Evolutionary conservation across 2,797 vertebrate genomes (phyloP), one percentile per base, ranked within the genome.

Genomic region (Lutjanus campechanus): DNA sequence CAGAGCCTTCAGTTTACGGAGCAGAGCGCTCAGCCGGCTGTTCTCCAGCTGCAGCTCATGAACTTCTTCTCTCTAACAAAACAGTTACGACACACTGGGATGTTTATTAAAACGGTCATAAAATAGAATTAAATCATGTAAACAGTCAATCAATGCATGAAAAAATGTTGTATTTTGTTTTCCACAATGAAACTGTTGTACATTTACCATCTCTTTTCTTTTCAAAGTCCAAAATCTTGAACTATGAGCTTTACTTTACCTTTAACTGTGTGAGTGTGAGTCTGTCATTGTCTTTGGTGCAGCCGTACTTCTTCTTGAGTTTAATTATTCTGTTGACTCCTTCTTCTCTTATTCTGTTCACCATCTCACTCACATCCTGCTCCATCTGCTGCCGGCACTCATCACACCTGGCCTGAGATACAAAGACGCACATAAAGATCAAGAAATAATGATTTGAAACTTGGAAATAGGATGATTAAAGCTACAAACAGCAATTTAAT

Each of bases 281-380:
- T 53, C 41, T 85, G 41, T 85, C 73, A 0, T 91, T 85, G 62
- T 93, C 92, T 79, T 85, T 91, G 66, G 78, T 74, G 50, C 87
- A 95, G 77, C 93, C 91, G 74, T 91, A 73, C 56, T 91, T 96
- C 87, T 90, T 95, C 88, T 93, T 96, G 49, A 96, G 88, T 71
- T 85, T 88, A 72, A 90, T 92, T 47, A 96, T 85, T 5, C 78
- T 93, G 74, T 95, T 92, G 17, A 78, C 88, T 16, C 85, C 95
- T 40, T 95, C 94, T 36, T 76, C 89, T 88, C 95, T 94, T 58
- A 92, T 91, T 66, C 93, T 88, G 19, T 81, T 86, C 63, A 95
- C 92, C 84, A 95, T 93, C 88, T 94, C 92, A 76, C 90, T 90
- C 71, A 96, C 87, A n/a, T 82, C 15, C 85, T 90, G 90, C 77